Evolutionary conservation across 2,888 invertebrate genomes (phyloP), one percentile per base, ranked within the genome.

Genomic region (Drosophila mimetica): DNA sequence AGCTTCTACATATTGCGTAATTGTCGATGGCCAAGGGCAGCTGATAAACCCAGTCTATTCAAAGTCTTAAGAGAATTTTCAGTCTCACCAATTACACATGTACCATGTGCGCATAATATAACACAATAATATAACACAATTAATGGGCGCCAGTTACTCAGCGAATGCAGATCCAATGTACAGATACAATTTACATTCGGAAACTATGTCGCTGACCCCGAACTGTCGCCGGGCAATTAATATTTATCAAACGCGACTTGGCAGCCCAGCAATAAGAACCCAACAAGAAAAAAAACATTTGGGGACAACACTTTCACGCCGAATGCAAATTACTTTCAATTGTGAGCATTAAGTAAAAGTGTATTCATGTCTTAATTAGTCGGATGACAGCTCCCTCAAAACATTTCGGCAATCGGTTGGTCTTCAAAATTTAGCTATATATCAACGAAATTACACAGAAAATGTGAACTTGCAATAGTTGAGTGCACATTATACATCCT

Each of bases 241-340:
- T 82, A 88, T 88, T 84, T 82, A 88, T 82, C 81, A 84, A 66
- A 71, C 61, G 51, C 58, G 48, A 64, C 77, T 69, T 71, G 57
- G 42, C 25, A 44, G 20, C 47, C 16, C 8, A 16, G 4, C n/a
- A 20, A 25, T 20, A 57, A 74, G 37, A 74, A 74, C 42, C 18
- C 22, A 46, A 63, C 41, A 48, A 37, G 57, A 54, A 57, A 18
- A 57, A 18, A 25, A 63, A 44, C 46, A 36, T 36, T n/a, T 51
- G 57, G 37, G 28, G 52, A n/a, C 32, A 28, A 41, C 28, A 72
- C 75, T 85, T 82, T 83, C 67, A 20, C 64, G 63, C 41, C 36
- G 44, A 63, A 82, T 88, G 87, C 89, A 82, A 88, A 82, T 84
- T 78, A 69, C 75, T 64, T 47, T 77, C 81, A 88, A 84, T 86